These are phyloP conservation scores for Scolanthus callimorphus DNA, from an alignment of 92 coral and sea anemone species.

Conservation along the genomic window DNA sequence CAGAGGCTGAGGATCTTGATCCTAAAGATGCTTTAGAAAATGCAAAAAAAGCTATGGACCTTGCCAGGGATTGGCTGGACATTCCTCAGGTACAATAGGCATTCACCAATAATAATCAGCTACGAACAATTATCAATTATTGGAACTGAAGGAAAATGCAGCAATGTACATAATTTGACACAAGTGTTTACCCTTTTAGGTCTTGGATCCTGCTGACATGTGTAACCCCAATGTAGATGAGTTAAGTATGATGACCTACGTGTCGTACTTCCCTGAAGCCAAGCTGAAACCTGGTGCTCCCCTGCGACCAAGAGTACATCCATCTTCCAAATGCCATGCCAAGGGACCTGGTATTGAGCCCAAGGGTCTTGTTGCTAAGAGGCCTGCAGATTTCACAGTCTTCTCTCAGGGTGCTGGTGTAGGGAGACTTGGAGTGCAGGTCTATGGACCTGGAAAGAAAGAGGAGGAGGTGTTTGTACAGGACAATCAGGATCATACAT, in stretches of 20 bases:
- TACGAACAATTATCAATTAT: no score
- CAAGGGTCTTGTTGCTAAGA: slow-evolving; percentile 83
- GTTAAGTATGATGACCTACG: slow-evolving; percentile 95
- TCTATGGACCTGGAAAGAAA: slow-evolving; percentile 81
- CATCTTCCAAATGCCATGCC: slow-evolving; percentile 86
- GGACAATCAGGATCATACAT: slow-evolving; percentile 92
- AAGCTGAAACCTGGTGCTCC: slow-evolving; percentile 97
- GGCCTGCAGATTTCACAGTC: slow-evolving; percentile 88
- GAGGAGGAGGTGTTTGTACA: slow-evolving; percentile 70
- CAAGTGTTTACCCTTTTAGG: slow-evolving; percentile 7
- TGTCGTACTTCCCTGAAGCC: slow-evolving; percentile 98
- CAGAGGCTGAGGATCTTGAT: slow-evolving; percentile 95
- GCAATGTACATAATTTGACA: no score
- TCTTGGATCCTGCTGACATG: slow-evolving; percentile 65
- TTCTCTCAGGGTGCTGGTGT: slow-evolving; percentile 90
- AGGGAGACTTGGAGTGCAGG: slow-evolving; percentile 76
- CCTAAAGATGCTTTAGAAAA: slow-evolving; percentile 78
- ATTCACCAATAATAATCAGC: no score
- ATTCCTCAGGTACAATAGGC: slow-evolving; percentile 92
- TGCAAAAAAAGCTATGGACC: slow-evolving; percentile 87
- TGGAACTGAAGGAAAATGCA: no score
- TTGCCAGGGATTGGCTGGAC: slow-evolving; percentile 94
- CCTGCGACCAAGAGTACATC: slow-evolving; percentile 86
- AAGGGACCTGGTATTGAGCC: slow-evolving; percentile 96
- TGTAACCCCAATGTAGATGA: slow-evolving; percentile 95